Percentiles rank a stretch among this genome's conserved stretches.
Conservation (phyloP, 2,888 invertebrate genomes). For the Oscheius sp. region DNA sequence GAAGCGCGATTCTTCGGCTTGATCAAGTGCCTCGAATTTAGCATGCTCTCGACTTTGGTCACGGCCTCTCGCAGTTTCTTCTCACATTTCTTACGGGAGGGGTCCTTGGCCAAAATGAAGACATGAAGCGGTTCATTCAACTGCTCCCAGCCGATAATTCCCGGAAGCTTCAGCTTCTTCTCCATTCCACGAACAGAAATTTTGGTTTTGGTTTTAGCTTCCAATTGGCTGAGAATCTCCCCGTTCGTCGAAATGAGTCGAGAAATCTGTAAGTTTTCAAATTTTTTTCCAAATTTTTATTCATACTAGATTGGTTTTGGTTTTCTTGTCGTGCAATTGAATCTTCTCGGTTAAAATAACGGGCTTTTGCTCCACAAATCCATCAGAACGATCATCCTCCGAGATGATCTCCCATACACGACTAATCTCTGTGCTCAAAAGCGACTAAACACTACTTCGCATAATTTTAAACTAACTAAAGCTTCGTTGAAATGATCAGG, state of each 20-base stretch:
- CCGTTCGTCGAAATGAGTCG: conserved; percentile 63
- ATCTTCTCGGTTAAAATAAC: background rate
- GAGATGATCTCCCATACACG: background rate
- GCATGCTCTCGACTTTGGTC: no score
- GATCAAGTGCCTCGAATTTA: no score
- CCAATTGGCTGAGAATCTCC: conserved; percentile 59
- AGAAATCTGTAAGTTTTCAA: no score
- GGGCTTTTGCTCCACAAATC: background rate
- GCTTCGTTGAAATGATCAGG: background rate
- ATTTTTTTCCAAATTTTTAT: background rate
- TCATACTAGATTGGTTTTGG: background rate
- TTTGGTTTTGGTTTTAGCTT: conserved; percentile 46
- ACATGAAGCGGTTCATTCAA: conserved; percentile 62
- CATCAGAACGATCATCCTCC: background rate
- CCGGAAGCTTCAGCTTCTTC: conserved; percentile 47
- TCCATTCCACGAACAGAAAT: conserved; percentile 55
- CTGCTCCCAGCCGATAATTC: conserved; percentile 58
- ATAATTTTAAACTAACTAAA: background rate
- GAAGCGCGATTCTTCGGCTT: no score
- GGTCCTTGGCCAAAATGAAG: conserved; percentile 50
- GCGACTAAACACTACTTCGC: background rate
- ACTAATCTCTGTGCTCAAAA: background rate
- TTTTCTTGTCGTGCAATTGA: background rate
- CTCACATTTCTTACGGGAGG: conserved; percentile 72
- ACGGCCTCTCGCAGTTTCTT: conserved; percentile 92